Conservation (phyloP, 2,113 vertebrate species). For the Thalassarche chlororhynchos region DNA sequence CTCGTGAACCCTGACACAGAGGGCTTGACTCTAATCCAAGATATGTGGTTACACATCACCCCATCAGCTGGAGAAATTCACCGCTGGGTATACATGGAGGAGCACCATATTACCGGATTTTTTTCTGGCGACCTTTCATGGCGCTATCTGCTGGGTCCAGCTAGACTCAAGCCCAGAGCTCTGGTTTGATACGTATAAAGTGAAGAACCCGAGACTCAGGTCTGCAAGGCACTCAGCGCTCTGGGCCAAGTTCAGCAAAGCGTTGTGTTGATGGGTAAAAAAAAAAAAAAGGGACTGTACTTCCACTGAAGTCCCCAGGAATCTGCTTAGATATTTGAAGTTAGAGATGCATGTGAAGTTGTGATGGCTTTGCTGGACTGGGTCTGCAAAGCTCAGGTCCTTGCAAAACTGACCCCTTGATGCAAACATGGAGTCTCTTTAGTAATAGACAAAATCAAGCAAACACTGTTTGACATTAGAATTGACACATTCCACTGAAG, state of each 20-base stretch:
- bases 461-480: constrained; percentile 31
- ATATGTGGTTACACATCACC: constrained; percentile 19
- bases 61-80: constrained; percentile 17
- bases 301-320: neutral
- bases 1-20: neutral
- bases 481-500: constrained; percentile 20
- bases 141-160: neutral
- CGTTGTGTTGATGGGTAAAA: neutral
- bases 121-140: neutral
- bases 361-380: neutral
- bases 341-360: neutral
- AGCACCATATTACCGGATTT: constrained; percentile 15
- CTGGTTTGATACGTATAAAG: neutral
- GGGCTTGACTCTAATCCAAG: constrained; percentile 21
- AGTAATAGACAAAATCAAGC: constrained; percentile 40
- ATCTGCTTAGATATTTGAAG: neutral
- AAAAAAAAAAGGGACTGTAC: fast-evolving
- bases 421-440: constrained; percentile 28
- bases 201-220: neutral
- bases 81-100: neutral
- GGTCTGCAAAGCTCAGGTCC: neutral
- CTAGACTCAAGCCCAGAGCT: constrained; percentile 32
- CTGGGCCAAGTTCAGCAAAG: neutral
- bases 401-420: constrained; percentile 26
- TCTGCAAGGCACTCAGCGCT: neutral